These are phyloP conservation scores for Luidia sarsii DNA, from an alignment of 53 echinoderm and acorn worm species.

Conservation along the genomic window DNA sequence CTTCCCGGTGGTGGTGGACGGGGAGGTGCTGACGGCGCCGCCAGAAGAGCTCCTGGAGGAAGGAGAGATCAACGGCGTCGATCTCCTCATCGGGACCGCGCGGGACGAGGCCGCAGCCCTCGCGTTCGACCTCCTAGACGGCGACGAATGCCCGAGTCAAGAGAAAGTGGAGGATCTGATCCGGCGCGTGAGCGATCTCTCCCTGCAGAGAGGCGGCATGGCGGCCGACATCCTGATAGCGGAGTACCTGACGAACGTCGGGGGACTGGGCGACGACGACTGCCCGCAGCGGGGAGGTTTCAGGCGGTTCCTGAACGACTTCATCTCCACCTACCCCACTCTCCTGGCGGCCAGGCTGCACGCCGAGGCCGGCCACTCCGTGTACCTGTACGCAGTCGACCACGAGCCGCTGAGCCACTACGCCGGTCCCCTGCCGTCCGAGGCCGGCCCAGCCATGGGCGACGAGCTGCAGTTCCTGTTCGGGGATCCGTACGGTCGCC, in stretches of 20 bases:
- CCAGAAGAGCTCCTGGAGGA: background rate
- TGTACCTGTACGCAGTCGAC: slow-evolving; percentile 35
- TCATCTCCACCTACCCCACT: background rate
- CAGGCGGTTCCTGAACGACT: slow-evolving; percentile 41
- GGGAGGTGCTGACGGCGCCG: slow-evolving; percentile 9
- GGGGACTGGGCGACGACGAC: slow-evolving; percentile 25
- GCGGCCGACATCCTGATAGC: background rate
- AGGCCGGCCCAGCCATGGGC: slow-evolving; percentile 49
- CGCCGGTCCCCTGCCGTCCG: slow-evolving; percentile 27
- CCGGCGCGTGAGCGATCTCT: background rate
- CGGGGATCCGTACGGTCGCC: slow-evolving; percentile 62
- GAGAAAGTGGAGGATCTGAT: slow-evolving; percentile 11
- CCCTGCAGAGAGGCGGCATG: slow-evolving; percentile 12
- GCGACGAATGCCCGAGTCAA: slow-evolving; percentile 6
- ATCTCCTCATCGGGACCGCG: slow-evolving; percentile 10
- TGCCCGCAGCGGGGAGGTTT: slow-evolving; percentile 19
- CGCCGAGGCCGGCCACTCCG: slow-evolving; percentile 14
- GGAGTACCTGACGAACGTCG: slow-evolving; percentile 18
- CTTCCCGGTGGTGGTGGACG: slow-evolving; percentile 47
- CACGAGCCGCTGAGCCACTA: slow-evolving; percentile 34
- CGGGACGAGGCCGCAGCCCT: slow-evolving; percentile 5
- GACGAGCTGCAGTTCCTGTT: slow-evolving; percentile 70
- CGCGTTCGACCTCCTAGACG: background rate
- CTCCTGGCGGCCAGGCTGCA: slow-evolving; percentile 33
- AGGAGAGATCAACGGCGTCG: slow-evolving; percentile 21